Conservation (phyloP, 1,140 invertebrate species). For the Pinna nobilis region DNA sequence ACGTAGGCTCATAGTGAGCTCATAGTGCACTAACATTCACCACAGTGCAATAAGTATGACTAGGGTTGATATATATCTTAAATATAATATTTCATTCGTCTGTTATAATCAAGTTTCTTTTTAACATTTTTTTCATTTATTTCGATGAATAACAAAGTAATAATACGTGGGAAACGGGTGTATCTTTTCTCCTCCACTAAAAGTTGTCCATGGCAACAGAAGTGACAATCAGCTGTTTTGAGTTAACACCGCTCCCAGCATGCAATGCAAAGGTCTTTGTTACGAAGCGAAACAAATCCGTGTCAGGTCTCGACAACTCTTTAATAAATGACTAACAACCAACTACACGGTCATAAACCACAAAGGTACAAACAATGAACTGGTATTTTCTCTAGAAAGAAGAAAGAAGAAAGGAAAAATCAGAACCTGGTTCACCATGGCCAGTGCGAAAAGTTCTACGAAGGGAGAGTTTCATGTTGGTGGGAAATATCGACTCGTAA, state of each 20-base stretch:
- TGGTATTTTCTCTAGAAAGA: background rate
- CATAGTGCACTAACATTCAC: no score
- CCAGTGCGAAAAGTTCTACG: conserved; percentile 51
- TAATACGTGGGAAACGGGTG: no score
- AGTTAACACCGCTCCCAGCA: conserved; percentile 26
- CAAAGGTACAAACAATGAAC: conserved; percentile 5
- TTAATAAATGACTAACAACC: background rate
- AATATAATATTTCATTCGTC: no score
- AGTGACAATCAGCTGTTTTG: conserved; percentile 35
- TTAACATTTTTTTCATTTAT: no score
- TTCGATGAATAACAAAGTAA: no score
- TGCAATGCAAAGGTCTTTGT: conserved; percentile 18
- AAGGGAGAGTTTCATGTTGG: conserved; percentile 75
- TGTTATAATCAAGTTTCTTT: no score
- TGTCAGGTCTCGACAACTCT: conserved; percentile 21
- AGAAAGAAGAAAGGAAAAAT: background rate
- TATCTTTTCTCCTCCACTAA: no score
- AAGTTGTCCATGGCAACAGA: conserved; percentile 37
- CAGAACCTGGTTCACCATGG: no score
- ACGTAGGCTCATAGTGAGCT: no score
- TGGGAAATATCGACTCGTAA: conserved; percentile 94
- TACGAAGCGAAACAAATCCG: conserved; percentile 8
- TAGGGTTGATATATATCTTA: no score
- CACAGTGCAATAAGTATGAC: no score
- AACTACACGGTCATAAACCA: background rate